Evolutionary conservation across 2,113 vertebrate genomes (phyloP).

Genomic region (Dicaeum eximium): DNA sequence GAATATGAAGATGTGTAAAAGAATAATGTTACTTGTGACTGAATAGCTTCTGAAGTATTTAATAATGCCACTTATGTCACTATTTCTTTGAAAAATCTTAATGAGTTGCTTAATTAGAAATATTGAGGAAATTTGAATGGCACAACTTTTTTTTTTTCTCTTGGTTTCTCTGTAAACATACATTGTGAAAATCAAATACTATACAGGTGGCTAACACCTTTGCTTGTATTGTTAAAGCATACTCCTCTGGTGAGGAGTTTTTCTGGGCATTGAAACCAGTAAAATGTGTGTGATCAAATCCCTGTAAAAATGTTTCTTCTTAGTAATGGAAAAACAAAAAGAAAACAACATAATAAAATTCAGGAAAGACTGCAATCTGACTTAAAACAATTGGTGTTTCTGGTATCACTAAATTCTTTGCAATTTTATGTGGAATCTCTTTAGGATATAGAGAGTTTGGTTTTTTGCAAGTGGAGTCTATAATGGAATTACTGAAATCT

Average conservation of each 20-base stretch:
- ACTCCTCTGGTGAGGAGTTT: neutral
- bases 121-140: neutral
- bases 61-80: constrained; percentile 26
- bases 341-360: neutral
- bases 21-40: constrained; percentile 23
- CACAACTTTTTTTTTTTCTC: neutral
- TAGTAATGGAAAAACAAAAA: neutral
- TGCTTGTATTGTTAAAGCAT: neutral
- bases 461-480: neutral
- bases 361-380: neutral
- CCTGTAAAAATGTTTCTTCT: neutral
- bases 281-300: neutral
- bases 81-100: constrained; percentile 21
- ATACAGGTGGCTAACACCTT: neutral
- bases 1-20: constrained; percentile 24
- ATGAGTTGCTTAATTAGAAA: constrained; percentile 35
- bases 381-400: neutral
- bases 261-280: neutral
- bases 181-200: neutral
- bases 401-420: neutral
- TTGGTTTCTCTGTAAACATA: neutral
- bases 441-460: neutral
- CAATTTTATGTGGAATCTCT: neutral
- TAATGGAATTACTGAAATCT: neutral
- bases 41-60: constrained; percentile 40